Evolutionary conservation across 1,140 invertebrate genomes (phyloP).

Genomic region (Euura lappo): DNA sequence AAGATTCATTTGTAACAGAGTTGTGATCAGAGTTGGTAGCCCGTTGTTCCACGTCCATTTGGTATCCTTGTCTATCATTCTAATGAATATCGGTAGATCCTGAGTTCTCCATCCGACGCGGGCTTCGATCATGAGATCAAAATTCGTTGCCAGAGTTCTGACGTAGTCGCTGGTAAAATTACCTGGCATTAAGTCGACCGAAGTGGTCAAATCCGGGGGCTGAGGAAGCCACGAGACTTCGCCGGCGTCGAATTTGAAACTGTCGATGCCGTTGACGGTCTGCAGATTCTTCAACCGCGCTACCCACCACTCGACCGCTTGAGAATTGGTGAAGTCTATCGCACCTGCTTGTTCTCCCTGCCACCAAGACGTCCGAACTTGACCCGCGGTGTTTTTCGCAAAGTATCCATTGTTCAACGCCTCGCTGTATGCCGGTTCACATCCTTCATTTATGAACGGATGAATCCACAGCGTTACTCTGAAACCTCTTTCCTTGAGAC

Average conservation of each 20-base stretch:
- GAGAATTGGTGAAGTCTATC: slow-evolving; percentile 81
- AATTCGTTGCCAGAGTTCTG: slow-evolving; percentile 64
- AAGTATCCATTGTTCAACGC: slow-evolving; percentile 67
- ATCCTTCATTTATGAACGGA: slow-evolving; percentile 85
- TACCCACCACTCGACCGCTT: slow-evolving; percentile 78
- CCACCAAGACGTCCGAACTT: slow-evolving; percentile 80
- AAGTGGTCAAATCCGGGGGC: slow-evolving; percentile 58
- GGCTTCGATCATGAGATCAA: slow-evolving; percentile 77
- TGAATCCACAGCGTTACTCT: slow-evolving; percentile 86
- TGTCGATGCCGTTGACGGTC: slow-evolving; percentile 73
- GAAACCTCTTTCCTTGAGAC: slow-evolving; percentile 71
- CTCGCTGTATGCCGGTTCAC: slow-evolving; percentile 65
- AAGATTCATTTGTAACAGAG: slow-evolving; percentile 79
- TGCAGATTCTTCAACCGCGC: slow-evolving; percentile 65
- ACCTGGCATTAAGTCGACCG: slow-evolving; percentile 63
- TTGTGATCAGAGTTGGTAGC: slow-evolving; percentile 78
- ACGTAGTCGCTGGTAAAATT: slow-evolving; percentile 72
- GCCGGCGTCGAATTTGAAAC: slow-evolving; percentile 94
- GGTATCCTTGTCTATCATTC: slow-evolving; percentile 89
- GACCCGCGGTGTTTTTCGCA: slow-evolving; percentile 64
- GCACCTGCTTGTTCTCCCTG: slow-evolving; percentile 70
- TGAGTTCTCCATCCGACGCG: slow-evolving; percentile 74
- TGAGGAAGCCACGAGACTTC: slow-evolving; percentile 71
- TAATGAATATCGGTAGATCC: slow-evolving; percentile 79
- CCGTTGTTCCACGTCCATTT: slow-evolving; percentile 83